Evolutionary conservation across 2,113 vertebrate genomes (phyloP).

Genomic region (Alaudala cheleensis): DNA sequence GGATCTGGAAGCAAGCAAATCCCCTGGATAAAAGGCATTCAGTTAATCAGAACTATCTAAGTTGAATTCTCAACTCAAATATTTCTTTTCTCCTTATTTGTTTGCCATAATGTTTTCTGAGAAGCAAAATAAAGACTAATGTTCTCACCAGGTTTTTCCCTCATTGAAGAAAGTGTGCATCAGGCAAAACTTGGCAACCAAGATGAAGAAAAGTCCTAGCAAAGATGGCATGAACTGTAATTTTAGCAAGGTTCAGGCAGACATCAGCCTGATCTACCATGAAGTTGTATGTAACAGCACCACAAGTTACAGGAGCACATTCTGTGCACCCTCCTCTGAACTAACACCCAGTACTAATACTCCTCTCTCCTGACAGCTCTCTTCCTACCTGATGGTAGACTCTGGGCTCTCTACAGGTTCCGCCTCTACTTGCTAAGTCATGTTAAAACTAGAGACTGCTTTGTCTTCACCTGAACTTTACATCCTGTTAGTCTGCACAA

Average conservation of each 20-base stretch:
- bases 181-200: neutral
- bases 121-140: neutral
- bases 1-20: neutral
- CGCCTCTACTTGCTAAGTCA: neutral
- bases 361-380: neutral
- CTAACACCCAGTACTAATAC: neutral
- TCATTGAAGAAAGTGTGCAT: neutral
- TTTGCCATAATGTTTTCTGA: neutral
- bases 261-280: neutral
- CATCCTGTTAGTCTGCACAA: constrained; percentile 24
- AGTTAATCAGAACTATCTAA: neutral
- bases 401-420: neutral
- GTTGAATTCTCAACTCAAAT: neutral
- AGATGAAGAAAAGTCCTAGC: neutral
- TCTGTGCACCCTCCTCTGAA: neutral
- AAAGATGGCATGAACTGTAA: neutral
- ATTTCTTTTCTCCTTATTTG: neutral
- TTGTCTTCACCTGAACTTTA: constrained; percentile 26
- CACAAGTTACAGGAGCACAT: neutral
- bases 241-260: neutral
- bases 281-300: neutral
- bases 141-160: neutral
- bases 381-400: neutral
- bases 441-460: neutral
- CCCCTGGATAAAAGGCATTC: neutral